Conservation (phyloP, 2,797 vertebrate species). For the Pogonophryne albipinna region DNA sequence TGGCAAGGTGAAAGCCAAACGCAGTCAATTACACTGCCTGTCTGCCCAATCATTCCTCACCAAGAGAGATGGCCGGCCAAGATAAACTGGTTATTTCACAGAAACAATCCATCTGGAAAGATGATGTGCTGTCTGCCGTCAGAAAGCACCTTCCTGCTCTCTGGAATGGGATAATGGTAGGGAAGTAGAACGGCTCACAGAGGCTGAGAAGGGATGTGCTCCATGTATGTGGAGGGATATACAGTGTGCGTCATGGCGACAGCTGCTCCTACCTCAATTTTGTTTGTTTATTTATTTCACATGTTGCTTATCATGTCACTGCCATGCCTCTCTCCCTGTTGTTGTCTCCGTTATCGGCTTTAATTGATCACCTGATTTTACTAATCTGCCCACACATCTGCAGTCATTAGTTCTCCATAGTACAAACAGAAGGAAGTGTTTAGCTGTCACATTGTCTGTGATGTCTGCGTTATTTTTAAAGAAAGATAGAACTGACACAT, state of each 20-base stretch:
- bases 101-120: slow-evolving; percentile 80
- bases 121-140: slow-evolving; percentile 69
- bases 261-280: slow-evolving; percentile 17
- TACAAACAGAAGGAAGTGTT: slow-evolving; percentile 6
- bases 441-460: not conserved
- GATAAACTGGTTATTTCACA: slow-evolving; percentile 83
- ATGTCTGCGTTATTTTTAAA: slow-evolving; percentile 1
- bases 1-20: slow-evolving; percentile 84
- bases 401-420: slow-evolving; percentile 18
- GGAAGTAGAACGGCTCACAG: slow-evolving; percentile 50
- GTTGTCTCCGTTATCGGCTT: slow-evolving; percentile 8
- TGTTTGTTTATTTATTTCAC: slow-evolving; percentile 37
- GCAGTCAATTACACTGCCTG: slow-evolving; percentile 83
- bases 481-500: no score
- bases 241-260: slow-evolving; percentile 20
- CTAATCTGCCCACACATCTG: slow-evolving; percentile 27
- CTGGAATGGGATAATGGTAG: slow-evolving; percentile 63
- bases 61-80: slow-evolving; percentile 74
- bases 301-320: slow-evolving; percentile 11
- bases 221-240: slow-evolving; percentile 27
- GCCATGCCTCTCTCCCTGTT: not conserved
- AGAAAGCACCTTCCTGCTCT: slow-evolving; percentile 63
- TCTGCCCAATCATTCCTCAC: slow-evolving; percentile 82
- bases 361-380: slow-evolving; percentile 24
- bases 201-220: slow-evolving; percentile 34